Evolutionary conservation across 2,888 invertebrate species (phyloP), one percentile per base, ranked within the genome.

Genomic region (Parascotia fuliginaria): DNA sequence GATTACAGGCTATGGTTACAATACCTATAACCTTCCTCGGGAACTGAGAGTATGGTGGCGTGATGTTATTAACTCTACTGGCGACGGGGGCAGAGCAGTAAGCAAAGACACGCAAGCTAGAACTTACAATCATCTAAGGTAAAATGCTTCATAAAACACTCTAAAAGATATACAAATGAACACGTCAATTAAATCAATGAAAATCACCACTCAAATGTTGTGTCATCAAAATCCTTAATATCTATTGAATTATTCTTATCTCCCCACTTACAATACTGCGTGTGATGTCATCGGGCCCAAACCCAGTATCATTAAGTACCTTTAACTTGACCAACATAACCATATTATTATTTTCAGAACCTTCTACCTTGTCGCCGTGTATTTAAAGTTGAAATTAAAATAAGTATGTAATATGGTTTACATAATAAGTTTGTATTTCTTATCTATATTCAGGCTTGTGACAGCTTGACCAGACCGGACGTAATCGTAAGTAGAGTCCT

Each of bases 231-330:
- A 74, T 76, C 73, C 75, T 65, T 73, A 71, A 81, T 81, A 81
- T 74, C 72, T 68, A 76, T 78, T 78, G 79, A 79, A 81, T 80
- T 79, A 80, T 75, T 74, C 77, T 73, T 83, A 84, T 82, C 81
- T 83, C 70, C 62, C 70, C 81, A 81, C 79, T 82, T 78, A 82
- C 79, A 79, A 81, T 82, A 73, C 77, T 70, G 79, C 70, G 70
- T 80, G 83, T 83, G 83, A 83, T 83, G 83, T 84, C 84, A 81
- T 79, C 75, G 72, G 68, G 73, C 61, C 60, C 73, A 68, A 65
- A 73, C 78, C 83, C 80, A 82, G 81, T 81, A 81, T 83, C 83
- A 81, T 83, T 84, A 84, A 83, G 81, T 81, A 78, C 80, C 77
- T 77, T 76, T 77, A 75, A 70, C 64, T 75, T 56, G 33, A 55